Conservation (phyloP, 2,113 vertebrate species). For the Lagopus muta region DNA sequence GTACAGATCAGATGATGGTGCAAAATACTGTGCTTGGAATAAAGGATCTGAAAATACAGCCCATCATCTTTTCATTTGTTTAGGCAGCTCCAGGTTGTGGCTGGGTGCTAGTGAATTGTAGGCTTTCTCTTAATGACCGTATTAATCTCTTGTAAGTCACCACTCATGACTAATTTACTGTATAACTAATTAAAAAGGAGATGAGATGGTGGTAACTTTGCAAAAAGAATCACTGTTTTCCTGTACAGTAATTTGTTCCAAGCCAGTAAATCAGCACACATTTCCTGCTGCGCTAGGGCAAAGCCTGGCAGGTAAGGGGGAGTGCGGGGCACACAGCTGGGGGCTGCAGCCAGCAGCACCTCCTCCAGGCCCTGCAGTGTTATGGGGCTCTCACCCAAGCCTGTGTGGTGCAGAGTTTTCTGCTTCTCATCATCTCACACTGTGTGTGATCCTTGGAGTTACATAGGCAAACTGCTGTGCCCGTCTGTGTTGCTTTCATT, state of each 20-base stretch:
- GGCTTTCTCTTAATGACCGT: not conserved
- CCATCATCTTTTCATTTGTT: not conserved
- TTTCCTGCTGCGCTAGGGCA: accelerated
- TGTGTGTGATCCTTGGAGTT: accelerated
- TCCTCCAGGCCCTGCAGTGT: accelerated
- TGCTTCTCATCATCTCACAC: not conserved
- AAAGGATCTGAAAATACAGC: not conserved
- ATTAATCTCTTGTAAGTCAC: not conserved
- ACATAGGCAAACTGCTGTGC: not conserved
- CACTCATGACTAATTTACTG: not conserved
- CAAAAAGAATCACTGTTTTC: not conserved
- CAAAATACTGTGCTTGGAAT: not conserved
- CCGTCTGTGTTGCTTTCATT: not conserved
- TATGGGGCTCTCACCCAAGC: not conserved
- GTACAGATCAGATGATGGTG: accelerated
- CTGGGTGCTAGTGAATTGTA: not conserved
- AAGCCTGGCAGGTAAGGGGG: accelerated
- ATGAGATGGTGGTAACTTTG: not conserved
- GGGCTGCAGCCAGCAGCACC: not conserved
- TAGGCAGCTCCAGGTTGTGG: not conserved
- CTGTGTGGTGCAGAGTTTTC: not conserved
- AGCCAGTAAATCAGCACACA: not conserved
- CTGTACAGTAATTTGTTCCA: not conserved
- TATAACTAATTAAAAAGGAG: not conserved
- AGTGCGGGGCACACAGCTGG: accelerated